phyloP scores from a whole-genome alignment of 2,113 vertebrate genomes.

The Xyliphius kryptos region DNA sequence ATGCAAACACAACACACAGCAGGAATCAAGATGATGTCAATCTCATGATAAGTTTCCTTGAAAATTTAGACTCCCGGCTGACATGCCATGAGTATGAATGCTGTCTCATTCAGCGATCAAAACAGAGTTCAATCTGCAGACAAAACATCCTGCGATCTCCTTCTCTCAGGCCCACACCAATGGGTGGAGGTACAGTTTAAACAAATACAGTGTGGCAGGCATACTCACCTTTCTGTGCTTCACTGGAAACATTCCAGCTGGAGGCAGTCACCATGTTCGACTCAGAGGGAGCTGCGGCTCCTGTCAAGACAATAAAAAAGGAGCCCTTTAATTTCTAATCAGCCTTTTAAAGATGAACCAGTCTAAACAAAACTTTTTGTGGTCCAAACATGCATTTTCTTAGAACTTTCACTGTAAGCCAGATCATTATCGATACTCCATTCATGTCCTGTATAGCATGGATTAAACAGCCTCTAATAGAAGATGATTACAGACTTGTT shows the following conservation, averaged over 20 bases:
- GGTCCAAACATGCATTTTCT: neutral
- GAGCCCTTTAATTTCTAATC: too few species aligned
- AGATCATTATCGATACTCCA: conserved; percentile 17
- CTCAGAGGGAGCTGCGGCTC: conserved; percentile 71
- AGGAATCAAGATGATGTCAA: too few species aligned
- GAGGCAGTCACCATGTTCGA: conserved; percentile 74
- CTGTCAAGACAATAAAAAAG: conserved; percentile 59
- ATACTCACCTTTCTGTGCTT: conserved; percentile 73
- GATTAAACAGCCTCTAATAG: conserved; percentile 38
- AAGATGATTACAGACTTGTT: conserved; percentile 41
- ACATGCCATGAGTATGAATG: too few species aligned
- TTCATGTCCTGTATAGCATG: conserved; percentile 26
- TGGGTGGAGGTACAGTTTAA: neutral
- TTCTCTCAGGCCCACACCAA: too few species aligned
- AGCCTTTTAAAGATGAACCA: too few species aligned
- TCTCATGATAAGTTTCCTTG: too few species aligned
- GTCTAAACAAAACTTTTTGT: too few species aligned
- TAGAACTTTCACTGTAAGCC: conserved; percentile 2
- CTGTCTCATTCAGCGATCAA: too few species aligned
- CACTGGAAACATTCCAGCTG: conserved; percentile 82
- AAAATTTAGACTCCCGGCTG: too few species aligned
- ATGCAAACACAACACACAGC: too few species aligned
- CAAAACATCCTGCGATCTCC: too few species aligned
- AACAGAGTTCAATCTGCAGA: too few species aligned
- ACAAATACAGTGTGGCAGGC: conserved; percentile 14